These are phyloP conservation scores for Bugulina stolonifera DNA, from an alignment of 2,888 invertebrate species.

Conservation along the genomic window DNA sequence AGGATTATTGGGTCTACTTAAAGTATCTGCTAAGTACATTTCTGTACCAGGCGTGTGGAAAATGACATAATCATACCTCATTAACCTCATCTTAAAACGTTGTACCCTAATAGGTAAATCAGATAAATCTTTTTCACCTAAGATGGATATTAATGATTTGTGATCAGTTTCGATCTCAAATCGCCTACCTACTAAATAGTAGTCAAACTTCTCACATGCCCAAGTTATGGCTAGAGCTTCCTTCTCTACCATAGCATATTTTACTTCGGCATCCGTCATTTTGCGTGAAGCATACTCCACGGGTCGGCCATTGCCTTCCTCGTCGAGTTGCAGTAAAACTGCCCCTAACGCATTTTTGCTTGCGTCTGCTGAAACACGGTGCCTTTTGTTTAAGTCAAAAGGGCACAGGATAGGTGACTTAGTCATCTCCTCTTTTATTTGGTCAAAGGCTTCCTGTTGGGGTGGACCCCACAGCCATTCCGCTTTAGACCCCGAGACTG, in stretches of 20 bases:
- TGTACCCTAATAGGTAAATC: neutral
- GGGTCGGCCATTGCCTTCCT: neutral
- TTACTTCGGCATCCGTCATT: neutral
- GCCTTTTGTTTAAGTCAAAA: neutral
- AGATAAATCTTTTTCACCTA: conserved; percentile 18
- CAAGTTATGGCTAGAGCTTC: conserved; percentile 9
- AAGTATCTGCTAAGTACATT: conserved; percentile 20
- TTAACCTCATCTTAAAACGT: neutral
- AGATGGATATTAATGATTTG: conserved; percentile 1
- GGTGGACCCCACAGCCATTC: conserved; percentile 14
- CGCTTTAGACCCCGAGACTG: neutral
- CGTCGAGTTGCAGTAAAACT: neutral
- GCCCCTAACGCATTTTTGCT: conserved; percentile 6
- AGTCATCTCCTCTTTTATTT: conserved; percentile 13
- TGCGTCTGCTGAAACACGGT: neutral
- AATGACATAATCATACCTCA: conserved; percentile 16
- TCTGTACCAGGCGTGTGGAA: neutral
- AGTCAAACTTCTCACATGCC: conserved; percentile 20
- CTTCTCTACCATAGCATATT: conserved; percentile 5
- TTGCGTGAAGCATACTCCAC: conserved; percentile 17
- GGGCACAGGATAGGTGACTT: neutral
- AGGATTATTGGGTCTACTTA: neutral
- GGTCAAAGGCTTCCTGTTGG: conserved; percentile 17
- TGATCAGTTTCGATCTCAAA: conserved; percentile 15
- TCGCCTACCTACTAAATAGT: conserved; percentile 9